Percentiles rank a stretch among this genome's conserved stretches.
Conservation (phyloP, 2,113 vertebrate genomes). For the Channa maculata region DNA sequence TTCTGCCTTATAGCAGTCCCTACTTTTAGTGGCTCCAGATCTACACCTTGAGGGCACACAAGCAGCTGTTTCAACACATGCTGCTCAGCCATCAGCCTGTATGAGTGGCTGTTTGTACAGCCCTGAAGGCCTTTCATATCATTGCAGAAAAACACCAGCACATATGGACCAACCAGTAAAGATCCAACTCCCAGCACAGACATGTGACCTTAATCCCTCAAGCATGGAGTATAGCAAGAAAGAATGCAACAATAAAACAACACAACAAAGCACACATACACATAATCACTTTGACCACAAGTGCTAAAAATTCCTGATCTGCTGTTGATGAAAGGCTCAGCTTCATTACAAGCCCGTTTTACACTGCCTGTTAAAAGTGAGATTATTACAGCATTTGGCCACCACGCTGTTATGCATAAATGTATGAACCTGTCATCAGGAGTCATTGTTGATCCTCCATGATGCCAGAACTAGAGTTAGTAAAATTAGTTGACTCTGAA, state of each 20-base stretch:
- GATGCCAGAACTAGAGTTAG: too few species aligned
- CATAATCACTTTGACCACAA: constrained; percentile 65
- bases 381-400: too few species aligned
- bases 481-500: too few species aligned
- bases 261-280: constrained; percentile 47
- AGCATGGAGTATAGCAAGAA: constrained; percentile 65
- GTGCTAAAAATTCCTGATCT: constrained; percentile 62
- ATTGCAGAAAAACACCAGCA: constrained; percentile 69
- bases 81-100: constrained; percentile 68
- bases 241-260: constrained; percentile 59
- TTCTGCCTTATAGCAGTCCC: neutral
- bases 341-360: neutral
- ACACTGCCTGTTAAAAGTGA: too few species aligned
- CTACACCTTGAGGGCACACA: neutral
- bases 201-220: constrained; percentile 77
- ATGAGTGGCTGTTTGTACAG: constrained; percentile 82
- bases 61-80: constrained; percentile 84
- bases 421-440: too few species aligned
- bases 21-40: neutral
- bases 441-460: too few species aligned
- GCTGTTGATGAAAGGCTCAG: constrained; percentile 46
- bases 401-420: too few species aligned
- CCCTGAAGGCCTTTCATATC: constrained; percentile 79
- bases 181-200: constrained; percentile 73
- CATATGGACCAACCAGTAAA: constrained; percentile 77